Conservation (phyloP, 1,140 invertebrate species). For the Ptiloglossa arizonensis region DNA sequence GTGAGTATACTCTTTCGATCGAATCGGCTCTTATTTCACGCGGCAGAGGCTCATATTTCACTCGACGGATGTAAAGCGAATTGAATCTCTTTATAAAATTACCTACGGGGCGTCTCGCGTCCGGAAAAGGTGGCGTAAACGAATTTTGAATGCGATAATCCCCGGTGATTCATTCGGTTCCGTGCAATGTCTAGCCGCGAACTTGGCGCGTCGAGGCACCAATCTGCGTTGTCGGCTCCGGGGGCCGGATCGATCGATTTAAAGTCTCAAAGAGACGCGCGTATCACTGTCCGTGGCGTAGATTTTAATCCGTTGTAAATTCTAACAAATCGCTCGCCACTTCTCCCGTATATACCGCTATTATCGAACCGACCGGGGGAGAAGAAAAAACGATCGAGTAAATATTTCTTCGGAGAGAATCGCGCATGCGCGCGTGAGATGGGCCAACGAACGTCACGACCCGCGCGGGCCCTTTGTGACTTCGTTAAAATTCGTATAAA, state of each 20-base stretch:
- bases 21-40: conserved; percentile 76
- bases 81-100: conserved; percentile 77
- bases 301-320: conserved; percentile 20
- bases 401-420: neutral
- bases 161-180: conserved; percentile 67
- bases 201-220: neutral
- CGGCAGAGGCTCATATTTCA: conserved; percentile 76
- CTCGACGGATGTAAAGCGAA: conserved; percentile 70
- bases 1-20: conserved; percentile 74
- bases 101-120: conserved; percentile 61
- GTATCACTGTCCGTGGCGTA: conserved; percentile 4
- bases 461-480: too few relatives aligned
- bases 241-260: conserved; percentile 12
- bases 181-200: conserved; percentile 51
- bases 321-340: conserved; percentile 6
- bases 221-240: conserved; percentile 6
- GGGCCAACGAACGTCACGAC: too few relatives aligned
- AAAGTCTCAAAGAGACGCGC: conserved; percentile 10
- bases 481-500: too few relatives aligned
- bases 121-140: conserved; percentile 63
- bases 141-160: conserved; percentile 74
- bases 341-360: neutral
- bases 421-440: too few relatives aligned
- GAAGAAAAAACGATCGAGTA: neutral
- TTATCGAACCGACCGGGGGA: neutral